These are phyloP conservation scores for Bubalus kerabau DNA, from an alignment of 2,113 vertebrate species.

Conservation along the genomic window DNA sequence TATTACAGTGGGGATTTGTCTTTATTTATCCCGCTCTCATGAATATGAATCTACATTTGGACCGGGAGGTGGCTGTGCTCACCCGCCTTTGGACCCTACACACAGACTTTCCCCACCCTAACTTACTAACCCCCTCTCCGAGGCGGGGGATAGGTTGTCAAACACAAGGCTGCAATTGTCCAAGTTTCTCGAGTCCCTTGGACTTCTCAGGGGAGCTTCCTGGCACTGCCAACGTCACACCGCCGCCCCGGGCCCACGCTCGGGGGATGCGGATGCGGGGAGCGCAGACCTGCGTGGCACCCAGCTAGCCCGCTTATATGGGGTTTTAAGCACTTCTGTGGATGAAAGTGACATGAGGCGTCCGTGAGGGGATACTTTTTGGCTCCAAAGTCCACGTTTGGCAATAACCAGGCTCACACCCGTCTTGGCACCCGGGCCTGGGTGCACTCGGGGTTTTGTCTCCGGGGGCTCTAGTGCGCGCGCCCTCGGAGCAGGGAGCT, in stretches of 20 bases:
- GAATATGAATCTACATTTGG: conserved; percentile 83
- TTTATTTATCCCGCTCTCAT: conserved; percentile 82
- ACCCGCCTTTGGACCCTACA: conserved; percentile 37
- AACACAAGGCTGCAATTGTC: conserved; percentile 40
- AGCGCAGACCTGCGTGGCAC: background rate
- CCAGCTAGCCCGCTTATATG: background rate
- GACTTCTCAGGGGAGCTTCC: background rate
- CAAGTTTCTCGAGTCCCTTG: background rate
- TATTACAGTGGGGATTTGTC: conserved; percentile 81
- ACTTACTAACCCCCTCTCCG: background rate
- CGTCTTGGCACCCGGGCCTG: background rate
- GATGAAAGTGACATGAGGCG: background rate
- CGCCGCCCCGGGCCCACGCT: background rate
- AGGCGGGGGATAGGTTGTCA: background rate
- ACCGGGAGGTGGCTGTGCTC: conserved; percentile 63
- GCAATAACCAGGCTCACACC: background rate
- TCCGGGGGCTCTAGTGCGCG: fast-evolving
- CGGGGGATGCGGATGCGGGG: fast-evolving
- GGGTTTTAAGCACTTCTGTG: background rate
- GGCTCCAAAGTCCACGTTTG: background rate
- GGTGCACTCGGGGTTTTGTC: background rate
- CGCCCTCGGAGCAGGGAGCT: fast-evolving
- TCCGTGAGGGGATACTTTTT: background rate
- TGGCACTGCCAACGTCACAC: background rate
- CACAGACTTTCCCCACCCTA: background rate